Conservation (phyloP, 1,140 invertebrate genomes). For the Dendroctonus ponderosae region DNA sequence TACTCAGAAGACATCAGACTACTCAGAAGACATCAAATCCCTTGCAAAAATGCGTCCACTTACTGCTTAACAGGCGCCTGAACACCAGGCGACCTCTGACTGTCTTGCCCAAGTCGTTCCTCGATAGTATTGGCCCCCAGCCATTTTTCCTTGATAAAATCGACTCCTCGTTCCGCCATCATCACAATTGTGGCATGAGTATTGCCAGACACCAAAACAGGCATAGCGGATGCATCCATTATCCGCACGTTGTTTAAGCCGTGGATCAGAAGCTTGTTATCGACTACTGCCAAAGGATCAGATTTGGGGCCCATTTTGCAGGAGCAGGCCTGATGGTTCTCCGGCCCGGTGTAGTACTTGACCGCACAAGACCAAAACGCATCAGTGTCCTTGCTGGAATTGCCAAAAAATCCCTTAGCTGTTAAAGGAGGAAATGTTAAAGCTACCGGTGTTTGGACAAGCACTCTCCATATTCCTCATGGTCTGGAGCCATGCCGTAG, state of each 20-base stretch:
- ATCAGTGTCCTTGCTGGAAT: constrained; percentile 67
- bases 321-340: constrained; percentile 83
- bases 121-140: constrained; percentile 1
- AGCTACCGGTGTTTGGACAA: constrained; percentile 50
- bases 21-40: too few species aligned
- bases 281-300: constrained; percentile 70
- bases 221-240: constrained; percentile 80
- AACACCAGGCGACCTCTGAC: constrained; percentile 13
- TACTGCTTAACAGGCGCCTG: constrained; percentile 6
- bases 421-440: neutral
- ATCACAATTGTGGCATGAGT: constrained; percentile 80
- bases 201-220: constrained; percentile 71
- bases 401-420: neutral
- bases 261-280: constrained; percentile 67
- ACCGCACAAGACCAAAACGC: constrained; percentile 80
- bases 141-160: constrained; percentile 70
- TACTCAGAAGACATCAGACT: too few species aligned
- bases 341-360: constrained; percentile 70
- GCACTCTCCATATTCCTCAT: constrained; percentile 46
- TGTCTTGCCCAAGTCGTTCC: constrained; percentile 24
- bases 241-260: constrained; percentile 70
- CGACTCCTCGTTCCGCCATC: constrained; percentile 79
- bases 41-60: too few species aligned
- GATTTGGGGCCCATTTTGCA: constrained; percentile 74
- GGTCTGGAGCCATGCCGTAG: constrained; percentile 62